Percentiles rank a stretch among this genome's conserved stretches.
These are phyloP conservation scores for Carlito syrichta DNA, from an alignment of 2,113 vertebrate species.

Conservation along the genomic window DNA sequence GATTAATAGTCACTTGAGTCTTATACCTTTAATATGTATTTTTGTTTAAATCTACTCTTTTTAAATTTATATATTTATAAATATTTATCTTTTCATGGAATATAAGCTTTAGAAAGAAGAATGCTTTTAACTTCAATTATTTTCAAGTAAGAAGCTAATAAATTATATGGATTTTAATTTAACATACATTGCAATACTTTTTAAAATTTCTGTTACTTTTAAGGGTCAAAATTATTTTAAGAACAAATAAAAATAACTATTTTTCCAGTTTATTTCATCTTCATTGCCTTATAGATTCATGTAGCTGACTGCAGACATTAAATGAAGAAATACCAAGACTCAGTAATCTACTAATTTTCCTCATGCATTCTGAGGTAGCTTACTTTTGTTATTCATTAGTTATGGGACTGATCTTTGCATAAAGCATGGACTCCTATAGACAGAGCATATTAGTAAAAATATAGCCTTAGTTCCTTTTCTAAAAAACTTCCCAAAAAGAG, in stretches of 20 bases:
- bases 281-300: neutral
- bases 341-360: slow-evolving; percentile 12
- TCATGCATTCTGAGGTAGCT: neutral
- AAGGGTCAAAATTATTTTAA: neutral
- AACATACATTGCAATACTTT: neutral
- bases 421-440: neutral
- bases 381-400: slow-evolving; percentile 41
- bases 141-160: neutral
- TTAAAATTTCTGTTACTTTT: neutral
- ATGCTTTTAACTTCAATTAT: neutral
- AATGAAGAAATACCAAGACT: neutral
- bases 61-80: neutral
- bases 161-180: neutral
- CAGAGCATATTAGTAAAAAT: neutral
- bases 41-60: neutral
- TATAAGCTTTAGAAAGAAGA: neutral
- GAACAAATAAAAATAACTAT: neutral
- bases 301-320: neutral
- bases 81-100: neutral
- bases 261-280: neutral
- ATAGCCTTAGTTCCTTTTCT: neutral
- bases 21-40: neutral
- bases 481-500: neutral
- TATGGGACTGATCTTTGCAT: neutral
- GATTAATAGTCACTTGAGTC: slow-evolving; percentile 20